Base-by-base conservation (phyloP, 2,113 vertebrate genomes). In the Esox niger region DNA sequence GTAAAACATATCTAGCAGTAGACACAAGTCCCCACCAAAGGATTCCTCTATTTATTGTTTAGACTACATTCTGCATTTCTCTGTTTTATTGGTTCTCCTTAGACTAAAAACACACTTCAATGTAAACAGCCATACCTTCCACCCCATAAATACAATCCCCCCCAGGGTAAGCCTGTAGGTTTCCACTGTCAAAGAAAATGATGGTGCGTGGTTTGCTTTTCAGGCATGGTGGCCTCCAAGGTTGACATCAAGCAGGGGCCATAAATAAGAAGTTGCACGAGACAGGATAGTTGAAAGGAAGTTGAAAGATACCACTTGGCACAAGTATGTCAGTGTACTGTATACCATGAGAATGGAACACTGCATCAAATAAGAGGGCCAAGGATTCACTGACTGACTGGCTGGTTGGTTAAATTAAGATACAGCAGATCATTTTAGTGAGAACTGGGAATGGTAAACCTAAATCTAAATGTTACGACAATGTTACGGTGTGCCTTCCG, bases 371-470 rank as follows among this genome's bases (percentile, higher is more conserved):
- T 8, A 11, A 13, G 2, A 11, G 35, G 35, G 11, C 33, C 8
- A 35, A 35, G 13, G 33, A 2, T 38, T 38, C 15, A 38, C 35
- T 38, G 15, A 38, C 35, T 38, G 35, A 38, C 2, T 38, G 21
- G 8, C 21, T n/a, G n/a, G n/a, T n/a, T n/a, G n/a, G n/a, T n/a
- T n/a, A n/a, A n/a, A n/a, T n/a, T n/a, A 6, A 26, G 30, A 38
- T 30, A 63, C 13, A 25, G n/a, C 47, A n/a, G n/a, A 43, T 43
- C 17, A 67, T 38, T 47, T 31, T 31, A 17, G 32, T 43, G 43
- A 65, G 62, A 31, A 46, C 56, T 30, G 56, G 65, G 49, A 67
- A 70, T 54, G 43, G 64, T n/a, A n/a, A 60, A 64, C 64, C 59
- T 52, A 52, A 21, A 52, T 67, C 67, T 25, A 68, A 17, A 17